Conservation (phyloP, 2,888 invertebrate genomes). For the Octonoba sinensis region DNA sequence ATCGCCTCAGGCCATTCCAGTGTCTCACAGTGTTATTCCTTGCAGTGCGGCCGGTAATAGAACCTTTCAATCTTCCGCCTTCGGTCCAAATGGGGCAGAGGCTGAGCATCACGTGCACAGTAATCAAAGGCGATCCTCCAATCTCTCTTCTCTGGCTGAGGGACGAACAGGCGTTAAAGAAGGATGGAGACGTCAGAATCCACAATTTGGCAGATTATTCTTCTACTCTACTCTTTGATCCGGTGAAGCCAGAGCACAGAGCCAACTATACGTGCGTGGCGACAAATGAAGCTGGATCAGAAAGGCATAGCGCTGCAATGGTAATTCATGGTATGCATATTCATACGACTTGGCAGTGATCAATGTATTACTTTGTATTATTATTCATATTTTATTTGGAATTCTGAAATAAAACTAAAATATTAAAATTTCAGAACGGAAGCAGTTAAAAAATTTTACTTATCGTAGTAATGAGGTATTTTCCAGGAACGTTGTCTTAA, state of each 20-base stretch:
- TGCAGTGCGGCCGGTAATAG: constrained; percentile 84
- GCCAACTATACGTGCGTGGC: constrained; percentile 71
- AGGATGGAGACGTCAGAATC: constrained; percentile 67
- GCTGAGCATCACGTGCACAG: constrained; percentile 71
- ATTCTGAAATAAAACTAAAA: too few species aligned
- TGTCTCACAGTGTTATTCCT: constrained; percentile 7
- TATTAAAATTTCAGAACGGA: too few species aligned
- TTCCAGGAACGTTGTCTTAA: too few species aligned
- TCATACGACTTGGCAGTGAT: background rate
- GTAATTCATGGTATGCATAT: constrained; percentile 67
- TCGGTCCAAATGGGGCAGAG: constrained; percentile 73
- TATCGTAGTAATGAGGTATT: too few species aligned
- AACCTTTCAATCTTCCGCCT: constrained; percentile 66
- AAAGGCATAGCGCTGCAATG: constrained; percentile 69
- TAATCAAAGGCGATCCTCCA: constrained; percentile 70
- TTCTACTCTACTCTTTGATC: constrained; percentile 70
- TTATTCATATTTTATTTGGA: too few species aligned
- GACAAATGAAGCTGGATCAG: constrained; percentile 69
- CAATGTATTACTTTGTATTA: too few species aligned
- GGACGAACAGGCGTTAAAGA: constrained; percentile 57
- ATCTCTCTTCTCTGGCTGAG: constrained; percentile 71
- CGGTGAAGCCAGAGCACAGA: constrained; percentile 69
- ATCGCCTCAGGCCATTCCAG: background rate
- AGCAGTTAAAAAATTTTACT: too few species aligned
- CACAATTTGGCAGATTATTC: constrained; percentile 68